phyloP scores from a whole-genome alignment of 2,113 vertebrate species.

The Lampris megalopsis region DNA sequence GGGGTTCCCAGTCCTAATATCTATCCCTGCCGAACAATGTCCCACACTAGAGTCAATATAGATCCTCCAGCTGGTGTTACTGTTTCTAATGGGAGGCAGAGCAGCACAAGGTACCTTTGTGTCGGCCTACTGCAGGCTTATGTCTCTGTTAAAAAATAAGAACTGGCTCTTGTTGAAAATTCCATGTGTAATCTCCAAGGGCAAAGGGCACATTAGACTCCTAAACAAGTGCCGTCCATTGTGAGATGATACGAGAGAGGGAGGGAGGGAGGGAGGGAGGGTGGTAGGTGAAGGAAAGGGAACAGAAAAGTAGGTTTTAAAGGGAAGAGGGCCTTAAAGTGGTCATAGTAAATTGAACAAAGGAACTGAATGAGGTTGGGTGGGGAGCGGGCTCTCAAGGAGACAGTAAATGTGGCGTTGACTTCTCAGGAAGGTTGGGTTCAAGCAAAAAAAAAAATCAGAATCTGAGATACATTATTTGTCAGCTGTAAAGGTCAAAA shows the following conservation, averaged over 20 bases:
- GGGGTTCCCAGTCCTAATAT: no score
- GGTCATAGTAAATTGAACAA: constrained; percentile 27
- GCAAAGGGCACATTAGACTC: constrained; percentile 58
- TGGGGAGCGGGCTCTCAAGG: background rate
- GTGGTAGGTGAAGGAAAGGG: background rate
- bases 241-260: constrained; percentile 39
- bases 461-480: no score
- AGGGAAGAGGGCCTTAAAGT: background rate
- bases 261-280: background rate
- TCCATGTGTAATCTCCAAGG: constrained; percentile 48
- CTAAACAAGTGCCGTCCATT: constrained; percentile 53
- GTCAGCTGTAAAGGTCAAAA: no score
- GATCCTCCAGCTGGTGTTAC: background rate
- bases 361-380: constrained; percentile 1
- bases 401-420: background rate
- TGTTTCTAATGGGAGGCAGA: constrained; percentile 6
- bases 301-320: background rate
- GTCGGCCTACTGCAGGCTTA: constrained; percentile 27
- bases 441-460: no score
- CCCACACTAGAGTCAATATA: background rate
- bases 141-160: constrained; percentile 35
- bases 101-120: background rate
- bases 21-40: background rate
- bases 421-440: no score
- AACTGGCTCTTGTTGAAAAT: constrained; percentile 45